These are phyloP conservation scores for Cassiopea andromeda DNA, from an alignment of 30 jellyfish, hydroid and myxozoan species.

Conservation along the genomic window DNA sequence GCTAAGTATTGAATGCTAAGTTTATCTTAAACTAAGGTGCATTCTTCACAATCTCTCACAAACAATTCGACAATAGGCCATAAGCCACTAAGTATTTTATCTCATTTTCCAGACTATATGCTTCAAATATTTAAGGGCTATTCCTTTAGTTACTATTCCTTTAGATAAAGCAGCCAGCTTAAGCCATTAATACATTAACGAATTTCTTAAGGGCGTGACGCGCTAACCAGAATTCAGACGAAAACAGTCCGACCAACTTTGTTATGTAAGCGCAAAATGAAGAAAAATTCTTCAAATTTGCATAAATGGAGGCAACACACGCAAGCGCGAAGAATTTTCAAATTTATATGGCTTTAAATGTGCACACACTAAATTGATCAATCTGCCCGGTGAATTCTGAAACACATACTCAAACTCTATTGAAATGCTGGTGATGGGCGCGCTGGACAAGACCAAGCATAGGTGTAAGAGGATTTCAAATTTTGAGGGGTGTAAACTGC, in stretches of 20 bases:
- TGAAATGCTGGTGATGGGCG: too few species aligned
- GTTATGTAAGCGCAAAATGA: too few species aligned
- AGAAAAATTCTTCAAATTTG: too few species aligned
- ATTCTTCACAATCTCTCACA: not conserved
- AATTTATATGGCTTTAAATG: too few species aligned
- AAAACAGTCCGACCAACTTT: not conserved
- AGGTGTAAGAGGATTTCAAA: too few species aligned
- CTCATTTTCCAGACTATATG: not conserved
- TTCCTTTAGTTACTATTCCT: not conserved
- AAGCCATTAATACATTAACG: not conserved
- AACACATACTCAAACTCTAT: too few species aligned
- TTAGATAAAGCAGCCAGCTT: not conserved
- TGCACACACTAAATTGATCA: too few species aligned
- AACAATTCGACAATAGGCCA: not conserved
- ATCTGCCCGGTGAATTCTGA: too few species aligned
- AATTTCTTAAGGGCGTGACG: not conserved
- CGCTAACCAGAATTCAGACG: not conserved
- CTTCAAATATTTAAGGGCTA: not conserved
- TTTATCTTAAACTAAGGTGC: not conserved
- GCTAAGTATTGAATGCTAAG: not conserved
- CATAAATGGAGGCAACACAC: too few species aligned
- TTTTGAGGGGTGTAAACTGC: too few species aligned
- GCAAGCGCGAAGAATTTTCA: too few species aligned
- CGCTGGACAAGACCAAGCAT: too few species aligned
- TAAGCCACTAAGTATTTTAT: slow-evolving; percentile 5